These are phyloP conservation scores for Nannoperca obscura DNA, from an alignment of 2,797 vertebrate genomes.

Conservation along the genomic window DNA sequence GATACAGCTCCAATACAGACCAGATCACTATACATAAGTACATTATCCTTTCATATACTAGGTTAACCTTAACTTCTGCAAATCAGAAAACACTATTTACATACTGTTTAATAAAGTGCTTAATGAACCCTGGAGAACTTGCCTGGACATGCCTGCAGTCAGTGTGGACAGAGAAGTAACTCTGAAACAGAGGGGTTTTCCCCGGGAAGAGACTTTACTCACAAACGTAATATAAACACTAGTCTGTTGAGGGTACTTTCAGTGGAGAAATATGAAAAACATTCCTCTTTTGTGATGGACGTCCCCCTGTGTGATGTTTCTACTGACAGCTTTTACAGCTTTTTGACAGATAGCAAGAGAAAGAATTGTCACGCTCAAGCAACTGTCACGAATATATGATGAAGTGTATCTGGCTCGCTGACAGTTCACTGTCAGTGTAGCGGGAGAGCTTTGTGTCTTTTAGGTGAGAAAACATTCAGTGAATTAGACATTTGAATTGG, in stretches of 20 bases:
- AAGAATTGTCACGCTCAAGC: background rate
- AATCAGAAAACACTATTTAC: background rate
- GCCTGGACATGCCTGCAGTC: constrained; percentile 21
- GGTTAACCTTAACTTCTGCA: background rate
- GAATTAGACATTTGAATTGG: background rate
- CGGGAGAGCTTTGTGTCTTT: background rate
- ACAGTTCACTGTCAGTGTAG: background rate
- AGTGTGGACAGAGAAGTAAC: background rate
- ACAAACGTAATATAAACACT: background rate
- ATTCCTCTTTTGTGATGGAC: background rate
- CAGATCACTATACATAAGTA: background rate
- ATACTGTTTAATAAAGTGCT: background rate
- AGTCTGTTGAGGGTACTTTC: background rate
- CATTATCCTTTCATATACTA: constrained; percentile 2
- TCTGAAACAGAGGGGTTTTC: constrained; percentile 6
- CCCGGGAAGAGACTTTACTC: background rate
- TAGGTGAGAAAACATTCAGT: background rate
- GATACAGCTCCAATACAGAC: background rate
- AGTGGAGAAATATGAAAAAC: background rate
- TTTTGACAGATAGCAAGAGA: background rate
- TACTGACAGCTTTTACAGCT: background rate
- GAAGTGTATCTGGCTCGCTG: background rate
- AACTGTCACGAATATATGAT: background rate
- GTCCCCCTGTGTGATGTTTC: background rate
- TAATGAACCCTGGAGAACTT: background rate